Conservation (phyloP, 2,797 vertebrate genomes). For the Podargus strigoides region DNA sequence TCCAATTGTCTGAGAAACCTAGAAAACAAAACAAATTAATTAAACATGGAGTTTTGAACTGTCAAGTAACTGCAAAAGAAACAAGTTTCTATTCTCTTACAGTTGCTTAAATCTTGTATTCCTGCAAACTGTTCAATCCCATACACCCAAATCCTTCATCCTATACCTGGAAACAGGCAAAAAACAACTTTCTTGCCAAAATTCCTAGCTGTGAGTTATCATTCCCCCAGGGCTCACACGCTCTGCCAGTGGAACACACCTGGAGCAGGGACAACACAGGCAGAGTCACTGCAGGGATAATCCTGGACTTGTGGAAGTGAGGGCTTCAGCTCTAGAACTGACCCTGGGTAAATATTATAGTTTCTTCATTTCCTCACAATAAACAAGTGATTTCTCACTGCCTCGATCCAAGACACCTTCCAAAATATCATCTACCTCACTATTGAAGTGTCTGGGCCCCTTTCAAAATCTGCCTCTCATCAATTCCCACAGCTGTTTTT, state of each 20-base stretch:
- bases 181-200: neutral
- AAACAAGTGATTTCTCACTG: neutral
- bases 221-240: neutral
- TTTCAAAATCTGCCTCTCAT: neutral
- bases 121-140: neutral
- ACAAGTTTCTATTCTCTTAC: neutral
- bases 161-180: neutral
- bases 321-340: neutral
- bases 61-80: neutral
- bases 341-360: too few species aligned
- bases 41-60: neutral
- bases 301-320: fast-evolving
- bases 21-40: slow-evolving; percentile 2
- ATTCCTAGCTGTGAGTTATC: neutral
- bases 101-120: neutral
- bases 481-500: neutral
- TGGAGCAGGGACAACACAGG: neutral
- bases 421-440: neutral
- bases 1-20: slow-evolving; percentile 80
- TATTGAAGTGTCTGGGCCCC: neutral
- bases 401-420: neutral
- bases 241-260: fast-evolving
- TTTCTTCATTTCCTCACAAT: neutral
- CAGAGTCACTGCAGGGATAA: neutral
- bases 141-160: neutral